These are phyloP conservation scores for Calameuta idolon DNA, from an alignment of 2,888 invertebrate genomes.

Conservation along the genomic window DNA sequence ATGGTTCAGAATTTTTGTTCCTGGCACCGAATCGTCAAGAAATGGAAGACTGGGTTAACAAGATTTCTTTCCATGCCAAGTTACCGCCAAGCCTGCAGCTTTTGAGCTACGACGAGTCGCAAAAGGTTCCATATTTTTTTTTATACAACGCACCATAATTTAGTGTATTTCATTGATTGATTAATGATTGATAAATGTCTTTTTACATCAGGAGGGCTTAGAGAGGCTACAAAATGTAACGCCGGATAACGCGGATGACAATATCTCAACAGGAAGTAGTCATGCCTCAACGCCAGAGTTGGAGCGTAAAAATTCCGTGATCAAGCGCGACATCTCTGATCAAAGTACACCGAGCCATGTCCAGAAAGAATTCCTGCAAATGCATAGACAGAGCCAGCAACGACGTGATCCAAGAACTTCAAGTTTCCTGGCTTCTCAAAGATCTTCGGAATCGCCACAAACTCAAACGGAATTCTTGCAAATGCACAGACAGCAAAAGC, in stretches of 20 bases:
- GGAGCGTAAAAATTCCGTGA: constrained; percentile 64
- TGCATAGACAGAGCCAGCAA: constrained; percentile 60
- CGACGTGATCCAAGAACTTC: constrained; percentile 62
- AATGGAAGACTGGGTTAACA: constrained; percentile 91
- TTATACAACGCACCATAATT: constrained; percentile 10
- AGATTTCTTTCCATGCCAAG: constrained; percentile 92
- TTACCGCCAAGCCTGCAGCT: constrained; percentile 91
- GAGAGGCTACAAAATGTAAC: constrained; percentile 48
- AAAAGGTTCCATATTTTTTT: constrained; percentile 67
- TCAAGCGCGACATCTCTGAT: constrained; percentile 55
- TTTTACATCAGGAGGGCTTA: constrained; percentile 38
- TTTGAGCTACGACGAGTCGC: constrained; percentile 81
- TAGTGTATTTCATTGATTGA: background rate
- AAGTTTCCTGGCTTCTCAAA: constrained; percentile 44
- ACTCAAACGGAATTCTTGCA: constrained; percentile 71
- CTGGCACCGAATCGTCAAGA: constrained; percentile 79
- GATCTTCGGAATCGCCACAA: constrained; percentile 50
- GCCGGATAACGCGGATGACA: constrained; percentile 55
- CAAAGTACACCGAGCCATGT: constrained; percentile 52
- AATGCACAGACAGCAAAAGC: constrained; percentile 63
- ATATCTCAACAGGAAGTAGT: constrained; percentile 65
- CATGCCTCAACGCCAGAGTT: constrained; percentile 68
- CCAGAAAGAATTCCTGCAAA: constrained; percentile 59
- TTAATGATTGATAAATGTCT: background rate
- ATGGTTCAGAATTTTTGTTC: constrained; percentile 95